phyloP scores from a whole-genome alignment of 2,888 invertebrate species.

The Drosophila anceps region DNA sequence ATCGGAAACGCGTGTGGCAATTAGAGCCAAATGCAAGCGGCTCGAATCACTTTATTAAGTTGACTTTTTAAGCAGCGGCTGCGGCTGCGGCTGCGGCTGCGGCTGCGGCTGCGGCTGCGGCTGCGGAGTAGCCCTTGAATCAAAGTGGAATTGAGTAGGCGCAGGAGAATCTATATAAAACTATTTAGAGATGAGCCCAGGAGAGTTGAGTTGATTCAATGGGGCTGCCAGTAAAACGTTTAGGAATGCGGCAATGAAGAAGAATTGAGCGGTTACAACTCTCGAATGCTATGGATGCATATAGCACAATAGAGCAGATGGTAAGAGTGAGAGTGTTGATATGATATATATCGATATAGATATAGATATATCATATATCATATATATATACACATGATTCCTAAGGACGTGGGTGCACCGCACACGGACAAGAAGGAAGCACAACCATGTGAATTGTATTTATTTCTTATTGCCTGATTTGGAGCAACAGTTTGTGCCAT shows the following conservation, averaged over 20 bases:
- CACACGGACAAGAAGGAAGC: neutral
- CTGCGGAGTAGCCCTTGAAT: neutral
- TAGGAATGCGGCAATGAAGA: too few species aligned
- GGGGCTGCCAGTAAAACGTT: slow-evolving; percentile 1
- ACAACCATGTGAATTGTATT: neutral
- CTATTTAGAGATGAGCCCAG: too few species aligned
- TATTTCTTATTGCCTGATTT: slow-evolving; percentile 6
- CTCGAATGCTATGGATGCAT: neutral
- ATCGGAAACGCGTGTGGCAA: slow-evolving; percentile 6
- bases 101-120: too few species aligned
- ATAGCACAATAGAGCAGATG: neutral
- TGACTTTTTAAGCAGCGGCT: neutral
- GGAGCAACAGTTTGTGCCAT: slow-evolving; percentile 35
- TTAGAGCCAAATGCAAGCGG: neutral
- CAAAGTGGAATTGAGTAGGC: neutral
- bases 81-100: too few species aligned
- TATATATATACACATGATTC: neutral
- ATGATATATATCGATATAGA: neutral
- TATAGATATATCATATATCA: neutral
- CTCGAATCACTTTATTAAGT: neutral
- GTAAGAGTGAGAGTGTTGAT: neutral
- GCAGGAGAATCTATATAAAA: too few species aligned
- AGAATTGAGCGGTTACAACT: too few species aligned
- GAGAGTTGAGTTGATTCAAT: too few species aligned
- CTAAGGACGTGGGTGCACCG: neutral